phyloP scores from a whole-genome alignment of 1,140 invertebrate genomes.

The Acromyrmex charruanus region DNA sequence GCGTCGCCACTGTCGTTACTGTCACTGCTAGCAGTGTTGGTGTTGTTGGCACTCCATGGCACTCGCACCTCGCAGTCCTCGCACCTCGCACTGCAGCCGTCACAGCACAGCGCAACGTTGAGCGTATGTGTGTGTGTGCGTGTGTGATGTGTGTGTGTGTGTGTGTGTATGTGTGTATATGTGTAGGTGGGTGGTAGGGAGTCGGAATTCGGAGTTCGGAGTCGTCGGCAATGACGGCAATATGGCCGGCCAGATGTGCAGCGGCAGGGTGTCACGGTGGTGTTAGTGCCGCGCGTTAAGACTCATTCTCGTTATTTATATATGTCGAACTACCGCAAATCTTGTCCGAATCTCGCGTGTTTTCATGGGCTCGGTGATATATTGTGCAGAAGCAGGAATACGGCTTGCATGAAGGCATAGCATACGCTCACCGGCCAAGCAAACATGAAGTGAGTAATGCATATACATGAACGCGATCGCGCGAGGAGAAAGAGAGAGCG shows the following conservation, averaged over 20 bases:
- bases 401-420: slow-evolving; percentile 84
- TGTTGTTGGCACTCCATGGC: too few species aligned
- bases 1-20: too few species aligned
- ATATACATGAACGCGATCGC: slow-evolving; percentile 32
- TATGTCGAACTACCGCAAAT: slow-evolving; percentile 86
- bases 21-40: too few species aligned
- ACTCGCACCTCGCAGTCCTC: too few species aligned
- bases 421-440: slow-evolving; percentile 82
- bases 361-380: slow-evolving; percentile 86
- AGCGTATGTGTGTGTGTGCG: too few species aligned
- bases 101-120: too few species aligned
- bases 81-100: too few species aligned
- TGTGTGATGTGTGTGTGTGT: background rate
- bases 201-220: slow-evolving; percentile 67
- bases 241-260: slow-evolving; percentile 85
- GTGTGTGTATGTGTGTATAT: background rate
- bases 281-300: slow-evolving; percentile 81
- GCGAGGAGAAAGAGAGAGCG: slow-evolving; percentile 47
- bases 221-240: slow-evolving; percentile 76
- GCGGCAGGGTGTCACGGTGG: slow-evolving; percentile 84
- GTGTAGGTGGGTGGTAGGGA: slow-evolving; percentile 60
- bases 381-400: slow-evolving; percentile 82
- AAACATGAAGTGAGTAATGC: slow-evolving; percentile 85
- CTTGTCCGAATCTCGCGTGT: slow-evolving; percentile 85
- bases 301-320: slow-evolving; percentile 79